Evolutionary conservation across 2,888 invertebrate genomes (phyloP), one percentile per base, ranked within the genome.

Genomic region (Caenorhabditis sp.): DNA sequence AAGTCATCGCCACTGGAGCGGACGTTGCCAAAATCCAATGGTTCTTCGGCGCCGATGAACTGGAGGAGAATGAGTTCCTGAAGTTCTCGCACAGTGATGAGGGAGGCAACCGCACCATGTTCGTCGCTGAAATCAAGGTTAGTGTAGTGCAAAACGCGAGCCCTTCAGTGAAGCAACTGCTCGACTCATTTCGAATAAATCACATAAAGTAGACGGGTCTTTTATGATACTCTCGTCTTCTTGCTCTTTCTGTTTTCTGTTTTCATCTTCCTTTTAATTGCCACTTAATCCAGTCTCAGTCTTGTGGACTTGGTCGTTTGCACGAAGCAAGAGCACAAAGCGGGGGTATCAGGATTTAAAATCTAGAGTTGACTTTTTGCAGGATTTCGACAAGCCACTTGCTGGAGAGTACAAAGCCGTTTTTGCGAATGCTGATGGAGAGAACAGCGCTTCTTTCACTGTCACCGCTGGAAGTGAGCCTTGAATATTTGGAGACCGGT

Each of bases 311-410:
- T 47, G 47, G 5, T n/a, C 9, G n/a, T 40, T 13, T 40, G 40
- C 40, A 40, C 40, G 13, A 15, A 40, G 40, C 5, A 40, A 3
- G 13, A 9, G 40, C 5, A 32, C 32, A 32, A 6, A 32, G 9
- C 4, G 9, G 32, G 32, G 32, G 4, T 32, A 32, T 32, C 32
- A 9, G 40, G 40, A 15, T 40, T 5, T 40, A 22, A 15, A 9
- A 40, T 32, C 32, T 32, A 40, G 13, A 3, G 5, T 40, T 9
- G 5, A 40, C 15, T 28, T 58, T 44, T 64, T 87, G 11, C 50
- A 91, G 92, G 90, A 90, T 70, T 91, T 92, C 72, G 91, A 91
- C 82, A 91, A 92, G 64, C 86, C 89, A 20, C 85, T 90, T 55
- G 91, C 90, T 47, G 91, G 91, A 64, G 86, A 86, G 61, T 91